Percentiles rank a stretch among this genome's conserved stretches.
Evolutionary conservation across 2,113 vertebrate genomes (phyloP).

Genomic region (Istiophorus platypterus): DNA sequence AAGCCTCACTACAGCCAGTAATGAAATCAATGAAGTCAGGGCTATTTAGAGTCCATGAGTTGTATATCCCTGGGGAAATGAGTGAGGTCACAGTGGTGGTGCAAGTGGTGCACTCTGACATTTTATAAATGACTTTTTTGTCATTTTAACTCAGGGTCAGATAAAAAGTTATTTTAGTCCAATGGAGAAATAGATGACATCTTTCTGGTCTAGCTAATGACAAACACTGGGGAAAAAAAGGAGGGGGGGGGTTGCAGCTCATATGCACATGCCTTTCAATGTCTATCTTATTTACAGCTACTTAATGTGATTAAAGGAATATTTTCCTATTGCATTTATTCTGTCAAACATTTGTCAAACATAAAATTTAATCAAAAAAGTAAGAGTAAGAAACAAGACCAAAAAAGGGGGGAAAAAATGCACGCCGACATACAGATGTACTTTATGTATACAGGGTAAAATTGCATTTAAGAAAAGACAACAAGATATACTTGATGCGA

Average conservation of each 20-base stretch:
- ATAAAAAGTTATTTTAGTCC: not conserved
- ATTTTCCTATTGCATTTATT: not conserved
- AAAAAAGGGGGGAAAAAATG: too few species aligned
- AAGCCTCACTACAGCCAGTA: conserved; percentile 22
- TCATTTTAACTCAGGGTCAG: not conserved
- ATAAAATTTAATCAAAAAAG: not conserved
- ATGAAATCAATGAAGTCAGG: conserved; percentile 46
- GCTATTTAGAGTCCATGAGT: conserved; percentile 36
- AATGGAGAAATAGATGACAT: not conserved
- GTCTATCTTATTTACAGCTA: too few species aligned
- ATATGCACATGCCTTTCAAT: not conserved
- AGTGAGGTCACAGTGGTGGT: not conserved
- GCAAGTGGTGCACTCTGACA: not conserved
- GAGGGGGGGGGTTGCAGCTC: too few species aligned
- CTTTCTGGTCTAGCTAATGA: not conserved
- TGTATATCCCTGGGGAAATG: conserved; percentile 23
- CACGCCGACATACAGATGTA: too few species aligned
- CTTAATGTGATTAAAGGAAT: too few species aligned
- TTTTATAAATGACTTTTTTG: conserved; percentile 3
- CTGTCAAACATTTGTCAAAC: not conserved
- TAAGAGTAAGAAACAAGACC: too few species aligned
- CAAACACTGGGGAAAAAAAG: not conserved
- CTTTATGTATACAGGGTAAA: too few species aligned
- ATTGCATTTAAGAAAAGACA: too few species aligned
- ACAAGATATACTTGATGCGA: too few species aligned